phyloP scores from a whole-genome alignment of 2,797 vertebrate species.

The Scleropages formosus region DNA sequence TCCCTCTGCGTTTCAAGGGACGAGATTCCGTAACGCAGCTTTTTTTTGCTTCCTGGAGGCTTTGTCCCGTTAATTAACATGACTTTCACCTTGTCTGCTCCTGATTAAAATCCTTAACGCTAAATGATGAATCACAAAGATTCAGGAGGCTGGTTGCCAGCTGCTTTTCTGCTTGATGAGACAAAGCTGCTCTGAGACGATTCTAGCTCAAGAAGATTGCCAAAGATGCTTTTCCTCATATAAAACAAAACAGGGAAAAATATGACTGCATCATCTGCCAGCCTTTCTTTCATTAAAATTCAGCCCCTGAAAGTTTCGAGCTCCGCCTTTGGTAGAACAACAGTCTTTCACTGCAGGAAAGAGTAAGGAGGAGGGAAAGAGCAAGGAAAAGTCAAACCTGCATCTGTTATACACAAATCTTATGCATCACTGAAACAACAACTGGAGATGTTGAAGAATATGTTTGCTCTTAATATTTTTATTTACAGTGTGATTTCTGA shows the following conservation, averaged over 20 bases:
- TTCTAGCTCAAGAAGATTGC: conserved; percentile 12
- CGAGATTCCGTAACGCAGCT: neutral
- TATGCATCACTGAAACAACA: too few species aligned
- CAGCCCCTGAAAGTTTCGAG: conserved; percentile 11
- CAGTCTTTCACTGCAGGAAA: neutral
- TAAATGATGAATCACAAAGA: conserved; percentile 23
- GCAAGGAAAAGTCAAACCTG: neutral
- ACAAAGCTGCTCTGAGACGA: conserved; percentile 9
- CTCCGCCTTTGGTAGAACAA: conserved; percentile 4
- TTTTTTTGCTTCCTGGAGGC: too few species aligned
- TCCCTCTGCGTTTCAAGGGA: conserved; percentile 1
- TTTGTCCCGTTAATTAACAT: conserved; percentile 16
- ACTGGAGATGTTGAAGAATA: too few species aligned
- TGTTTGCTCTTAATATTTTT: too few species aligned
- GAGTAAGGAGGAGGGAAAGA: neutral
- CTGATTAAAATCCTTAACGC: conserved; percentile 20
- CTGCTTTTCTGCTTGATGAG: conserved; percentile 18
- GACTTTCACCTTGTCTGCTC: conserved; percentile 20
- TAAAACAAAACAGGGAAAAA: neutral
- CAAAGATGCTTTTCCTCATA: neutral
- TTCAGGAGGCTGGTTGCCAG: conserved; percentile 17
- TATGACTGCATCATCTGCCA: neutral
- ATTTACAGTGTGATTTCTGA: too few species aligned
- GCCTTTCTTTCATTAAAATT: neutral
- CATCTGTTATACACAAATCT: too few species aligned